Evolutionary conservation across 2,113 vertebrate genomes (phyloP).

Genomic region (Pandion haliaetus): DNA sequence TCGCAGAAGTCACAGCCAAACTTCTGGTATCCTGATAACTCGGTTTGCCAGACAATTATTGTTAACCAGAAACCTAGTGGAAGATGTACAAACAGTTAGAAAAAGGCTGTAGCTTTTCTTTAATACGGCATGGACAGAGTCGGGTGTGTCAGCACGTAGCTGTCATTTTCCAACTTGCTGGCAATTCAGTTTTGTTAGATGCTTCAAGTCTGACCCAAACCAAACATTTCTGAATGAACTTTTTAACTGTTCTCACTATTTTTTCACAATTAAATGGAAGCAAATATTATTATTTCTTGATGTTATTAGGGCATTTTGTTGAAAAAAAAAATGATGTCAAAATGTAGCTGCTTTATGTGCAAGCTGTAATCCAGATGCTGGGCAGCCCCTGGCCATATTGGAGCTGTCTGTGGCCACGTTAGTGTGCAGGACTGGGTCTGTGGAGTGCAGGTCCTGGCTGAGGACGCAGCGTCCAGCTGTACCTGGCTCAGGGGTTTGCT

Average conservation of each 20-base stretch:
- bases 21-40: fast-evolving
- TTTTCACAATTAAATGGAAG: not conserved
- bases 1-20: not conserved
- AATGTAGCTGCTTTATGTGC: not conserved
- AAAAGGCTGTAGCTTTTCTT: not conserved
- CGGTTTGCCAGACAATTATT: fast-evolving
- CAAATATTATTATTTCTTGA: not conserved
- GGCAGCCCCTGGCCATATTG: no score
- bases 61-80: not conserved
- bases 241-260: not conserved
- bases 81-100: not conserved
- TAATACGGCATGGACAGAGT: fast-evolving
- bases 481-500: not conserved
- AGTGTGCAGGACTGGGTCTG: not conserved
- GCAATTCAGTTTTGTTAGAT: not conserved
- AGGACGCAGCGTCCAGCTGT: not conserved
- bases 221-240: not conserved
- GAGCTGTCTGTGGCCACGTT: not conserved
- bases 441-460: not conserved
- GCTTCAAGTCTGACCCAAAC: not conserved
- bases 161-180: not conserved
- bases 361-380: not conserved
- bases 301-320: not conserved
- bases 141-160: fast-evolving
- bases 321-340: fast-evolving